Evolutionary conservation across 1,140 invertebrate species (phyloP).

Genomic region (Drosophila elegans): DNA sequence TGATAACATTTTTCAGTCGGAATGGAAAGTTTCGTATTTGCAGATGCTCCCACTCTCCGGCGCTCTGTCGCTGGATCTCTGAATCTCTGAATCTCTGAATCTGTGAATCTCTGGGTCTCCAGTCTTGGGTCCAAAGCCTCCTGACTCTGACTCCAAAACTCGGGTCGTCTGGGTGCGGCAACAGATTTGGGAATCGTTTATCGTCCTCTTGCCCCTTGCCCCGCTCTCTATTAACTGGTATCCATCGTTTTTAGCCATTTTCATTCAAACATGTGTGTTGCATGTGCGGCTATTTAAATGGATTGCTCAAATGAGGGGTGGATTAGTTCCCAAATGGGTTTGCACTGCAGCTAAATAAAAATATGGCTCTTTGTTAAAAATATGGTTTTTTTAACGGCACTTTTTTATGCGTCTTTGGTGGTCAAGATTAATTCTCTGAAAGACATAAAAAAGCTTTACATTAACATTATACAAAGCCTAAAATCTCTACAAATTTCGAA

Average conservation of each 20-base stretch:
- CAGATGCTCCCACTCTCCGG: slow-evolving; percentile 46
- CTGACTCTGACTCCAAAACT: slow-evolving; percentile 4
- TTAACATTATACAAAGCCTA: background rate
- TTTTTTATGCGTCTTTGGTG: background rate
- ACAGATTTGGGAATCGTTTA: slow-evolving; percentile 54
- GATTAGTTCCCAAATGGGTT: slow-evolving; percentile 7
- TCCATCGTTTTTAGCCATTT: slow-evolving; percentile 47
- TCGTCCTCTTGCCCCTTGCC: slow-evolving; percentile 16
- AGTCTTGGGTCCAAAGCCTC: background rate
- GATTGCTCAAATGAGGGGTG: slow-evolving; percentile 10
- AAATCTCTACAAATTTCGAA: too few relatives aligned
- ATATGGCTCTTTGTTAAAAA: background rate
- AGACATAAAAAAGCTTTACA: background rate
- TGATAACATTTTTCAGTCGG: slow-evolving; percentile 80
- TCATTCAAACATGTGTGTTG: slow-evolving; percentile 41
- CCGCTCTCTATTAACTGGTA: slow-evolving; percentile 34
- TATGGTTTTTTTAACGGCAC: background rate
- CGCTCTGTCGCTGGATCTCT: slow-evolving; percentile 10
- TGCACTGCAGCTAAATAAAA: background rate
- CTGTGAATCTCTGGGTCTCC: slow-evolving; percentile 5
- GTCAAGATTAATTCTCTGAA: background rate
- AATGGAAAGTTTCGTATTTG: slow-evolving; percentile 74
- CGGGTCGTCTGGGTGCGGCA: slow-evolving; percentile 44
- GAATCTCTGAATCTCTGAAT: slow-evolving; percentile 21
- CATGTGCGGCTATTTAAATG: slow-evolving; percentile 20